Base-by-base conservation (phyloP, 2,113 vertebrate genomes). In the Addax nasomaculatus region DNA sequence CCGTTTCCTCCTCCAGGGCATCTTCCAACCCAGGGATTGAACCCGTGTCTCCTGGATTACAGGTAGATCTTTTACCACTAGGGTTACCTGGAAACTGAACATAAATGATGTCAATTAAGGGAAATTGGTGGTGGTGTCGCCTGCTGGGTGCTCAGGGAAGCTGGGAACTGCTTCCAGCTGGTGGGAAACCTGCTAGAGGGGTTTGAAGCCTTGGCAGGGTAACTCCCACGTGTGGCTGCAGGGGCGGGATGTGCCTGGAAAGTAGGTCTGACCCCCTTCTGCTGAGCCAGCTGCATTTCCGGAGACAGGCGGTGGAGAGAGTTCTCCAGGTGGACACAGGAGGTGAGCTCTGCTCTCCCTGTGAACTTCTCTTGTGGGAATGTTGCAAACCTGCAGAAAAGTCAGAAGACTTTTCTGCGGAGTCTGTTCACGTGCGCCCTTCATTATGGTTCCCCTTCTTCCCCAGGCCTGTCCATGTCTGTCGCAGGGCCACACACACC, bases 401-500 rank as follows among this genome's bases (percentile, higher is more conserved):
- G 10, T 7, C 0, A 27, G 12, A 4, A 3, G 29, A 39, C 39
- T 39, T 36, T 36, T 0, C 9, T 4, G 27, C 1, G 0, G 43
- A 0, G 33, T 47, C 43, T 1, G 2, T 49, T 67, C 64, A 23
- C 3, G 0, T 2, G 8, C 15, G 10, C n/a, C 62, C n/a, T 43
- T 86, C 51, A 5, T 6, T 3, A 27, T 1, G 1, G 15, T 3
- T 23, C 15, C 7, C 13, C 4, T 29, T 51, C n/a, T 30, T 12
- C 6, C 3, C 67, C 15, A 6, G 51, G 33, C 30, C 67, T 4
- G 6, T n/a, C 89, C 33, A 0, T 49, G 49, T 19, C 11, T 25
- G 15, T 6, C 4, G 2, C 27, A 49, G 47, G 47, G 47, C 78
- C 45, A 47, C 29, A 79, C 45, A 29, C 78, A 2, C 45, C 29